A percentile compares a stretch with the other conserved stretches of the same genome.
These are phyloP conservation scores for Amphibalanus amphitrite DNA, from an alignment of 1,140 invertebrate genomes.

Conservation along the genomic window DNA sequence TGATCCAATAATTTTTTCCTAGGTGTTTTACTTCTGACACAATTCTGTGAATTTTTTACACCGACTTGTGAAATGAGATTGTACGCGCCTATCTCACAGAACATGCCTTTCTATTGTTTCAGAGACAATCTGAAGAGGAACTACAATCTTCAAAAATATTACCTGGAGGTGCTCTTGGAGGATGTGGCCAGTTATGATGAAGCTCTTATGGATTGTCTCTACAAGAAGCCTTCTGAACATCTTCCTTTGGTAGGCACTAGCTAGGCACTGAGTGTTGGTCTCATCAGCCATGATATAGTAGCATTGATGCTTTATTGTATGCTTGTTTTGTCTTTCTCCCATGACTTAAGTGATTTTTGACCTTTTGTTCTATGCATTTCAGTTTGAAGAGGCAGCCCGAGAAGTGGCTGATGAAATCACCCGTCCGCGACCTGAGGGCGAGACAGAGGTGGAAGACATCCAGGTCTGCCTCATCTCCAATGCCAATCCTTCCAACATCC, in stretches of 20 bases:
- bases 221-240: constrained; percentile 82
- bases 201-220: constrained; percentile 74
- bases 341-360: no score
- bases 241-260: constrained; percentile 57
- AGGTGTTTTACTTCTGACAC: no score
- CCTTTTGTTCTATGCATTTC: background rate
- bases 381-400: constrained; percentile 91
- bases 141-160: constrained; percentile 81
- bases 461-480: constrained; percentile 80
- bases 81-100: no score
- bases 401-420: constrained; percentile 96
- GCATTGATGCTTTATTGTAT: no score
- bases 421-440: constrained; percentile 66
- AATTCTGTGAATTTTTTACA: no score
- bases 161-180: constrained; percentile 81
- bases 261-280: no score
- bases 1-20: no score
- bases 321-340: no score
- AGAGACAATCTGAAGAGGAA: constrained; percentile 87
- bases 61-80: no score
- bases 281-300: no score
- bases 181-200: constrained; percentile 92
- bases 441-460: constrained; percentile 82
- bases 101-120: no score
- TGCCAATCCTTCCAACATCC: constrained; percentile 57